These are phyloP conservation scores for Gephyroberyx darwinii DNA, from an alignment of 2,797 vertebrate species.

Conservation along the genomic window DNA sequence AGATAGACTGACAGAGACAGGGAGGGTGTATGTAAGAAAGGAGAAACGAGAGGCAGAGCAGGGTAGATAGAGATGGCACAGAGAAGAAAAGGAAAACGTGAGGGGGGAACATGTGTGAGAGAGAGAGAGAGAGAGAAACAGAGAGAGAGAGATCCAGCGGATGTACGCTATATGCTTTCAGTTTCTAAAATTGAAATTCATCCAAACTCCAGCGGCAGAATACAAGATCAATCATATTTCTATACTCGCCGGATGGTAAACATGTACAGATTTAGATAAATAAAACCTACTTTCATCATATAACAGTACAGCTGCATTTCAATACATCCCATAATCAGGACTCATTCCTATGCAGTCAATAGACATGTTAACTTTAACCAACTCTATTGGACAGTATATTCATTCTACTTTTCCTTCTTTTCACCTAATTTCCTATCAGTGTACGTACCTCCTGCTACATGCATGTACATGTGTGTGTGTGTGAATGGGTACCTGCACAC, in stretches of 20 bases:
- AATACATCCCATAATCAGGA: slow-evolving; percentile 26
- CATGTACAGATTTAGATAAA: slow-evolving; percentile 45
- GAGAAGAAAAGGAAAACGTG: slow-evolving; percentile 32
- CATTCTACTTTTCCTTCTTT: slow-evolving; percentile 8
- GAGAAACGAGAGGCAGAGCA: slow-evolving; percentile 28
- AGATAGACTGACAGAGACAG: slow-evolving; percentile 1
- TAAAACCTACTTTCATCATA: slow-evolving; percentile 44
- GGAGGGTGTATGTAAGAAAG: slow-evolving; percentile 31
- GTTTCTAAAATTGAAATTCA: slow-evolving; percentile 51
- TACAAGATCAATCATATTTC: slow-evolving; percentile 50
- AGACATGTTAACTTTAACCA: neutral
- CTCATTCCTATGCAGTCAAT: slow-evolving; percentile 8
- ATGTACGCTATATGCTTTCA: slow-evolving; percentile 28
- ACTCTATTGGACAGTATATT: neutral
- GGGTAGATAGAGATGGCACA: slow-evolving; percentile 11
- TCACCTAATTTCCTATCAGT: neutral
- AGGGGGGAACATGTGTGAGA: too few species aligned
- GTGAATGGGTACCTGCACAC: neutral
- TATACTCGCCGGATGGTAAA: slow-evolving; percentile 32
- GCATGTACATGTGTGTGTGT: neutral
- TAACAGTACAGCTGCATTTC: slow-evolving; percentile 34
- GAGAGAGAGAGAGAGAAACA: slow-evolving; percentile 26
- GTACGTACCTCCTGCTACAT: neutral
- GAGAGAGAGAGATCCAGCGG: slow-evolving; percentile 33
- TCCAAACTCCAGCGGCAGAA: slow-evolving; percentile 20